Evolutionary conservation across 2,888 invertebrate species (phyloP), one percentile per base, ranked within the genome.

Genomic region (Yponomeuta plumbellus): DNA sequence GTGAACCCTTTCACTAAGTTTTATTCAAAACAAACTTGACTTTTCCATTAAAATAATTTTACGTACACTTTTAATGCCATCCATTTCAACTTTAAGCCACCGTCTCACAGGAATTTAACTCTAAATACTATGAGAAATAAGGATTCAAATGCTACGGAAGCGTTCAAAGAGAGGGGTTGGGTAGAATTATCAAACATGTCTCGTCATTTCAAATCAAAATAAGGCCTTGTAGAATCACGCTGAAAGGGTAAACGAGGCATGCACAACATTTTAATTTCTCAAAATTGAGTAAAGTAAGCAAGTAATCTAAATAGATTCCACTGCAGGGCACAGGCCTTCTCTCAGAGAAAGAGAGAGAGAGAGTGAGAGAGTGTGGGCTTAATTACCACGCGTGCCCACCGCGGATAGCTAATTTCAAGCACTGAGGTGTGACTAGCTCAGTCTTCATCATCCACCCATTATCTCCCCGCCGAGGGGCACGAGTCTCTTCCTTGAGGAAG

Each of bases 21-120:
- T 58, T 58, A 58, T 58, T 58, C 21, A 58, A 58, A 58, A 58
- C 58, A 58, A 34, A 52, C 44, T 13, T 52, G 17, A 52, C 44
- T 52, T 52, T 52, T 52, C 44, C 44, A 52, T 52, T 52, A 52
- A 52, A 52, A 52, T 52, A 52, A 52, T 52, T 52, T 52, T 52
- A 52, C 44, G 44, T 52, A 52, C 44, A 52, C 44, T 6, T 52
- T 52, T 52, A 52, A 52, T 52, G 17, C 44, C 44, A 52, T 52
- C 44, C 44, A 17, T 52, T 52, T 13, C 17, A 17, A 52, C 44
- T 6, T 52, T 52, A 3, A 5, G 34, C 3, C 44, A 17, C 17
- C 17, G 5, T 52, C 17, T 52, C 8, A 52, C 13, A 13, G 13
- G 17, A 52, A 52, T 17, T 6, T 52, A 52, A 52, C 17, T 17